A percentile compares a stretch with the other conserved stretches of the same genome.
phyloP scores from a whole-genome alignment of 30 jellyfish, hydroid and myxozoan genomes.

The Sanderia malayensis region DNA sequence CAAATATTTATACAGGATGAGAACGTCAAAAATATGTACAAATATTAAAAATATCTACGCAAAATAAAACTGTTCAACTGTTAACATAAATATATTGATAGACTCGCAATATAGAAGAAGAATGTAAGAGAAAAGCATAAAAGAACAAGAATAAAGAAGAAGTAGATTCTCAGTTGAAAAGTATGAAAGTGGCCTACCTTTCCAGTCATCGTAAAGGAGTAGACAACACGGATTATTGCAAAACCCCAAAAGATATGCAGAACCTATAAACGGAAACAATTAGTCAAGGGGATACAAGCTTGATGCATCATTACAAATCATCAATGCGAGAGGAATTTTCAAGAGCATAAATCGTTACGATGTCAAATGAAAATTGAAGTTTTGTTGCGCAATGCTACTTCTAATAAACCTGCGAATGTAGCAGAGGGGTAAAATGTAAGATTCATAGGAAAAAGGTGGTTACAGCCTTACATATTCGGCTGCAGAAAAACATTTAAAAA shows the following conservation, averaged over 20 bases:
- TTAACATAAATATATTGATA: neutral
- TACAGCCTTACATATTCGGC: too few species aligned
- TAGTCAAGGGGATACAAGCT: too few species aligned
- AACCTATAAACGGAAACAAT: conserved; percentile 17
- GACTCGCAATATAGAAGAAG: neutral
- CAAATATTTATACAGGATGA: too few species aligned
- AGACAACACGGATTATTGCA: conserved; percentile 72
- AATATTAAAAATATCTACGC: too few species aligned
- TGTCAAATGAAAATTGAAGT: neutral
- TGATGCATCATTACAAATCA: too few species aligned
- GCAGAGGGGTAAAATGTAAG: neutral
- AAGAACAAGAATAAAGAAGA: too few species aligned
- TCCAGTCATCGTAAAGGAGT: conserved; percentile 77
- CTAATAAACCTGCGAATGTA: neutral
- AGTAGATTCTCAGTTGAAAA: too few species aligned
- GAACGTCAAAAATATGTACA: too few species aligned
- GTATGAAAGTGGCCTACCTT: conserved; percentile 52
- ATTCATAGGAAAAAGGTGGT: neutral
- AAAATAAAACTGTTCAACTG: neutral
- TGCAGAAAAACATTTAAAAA: neutral
- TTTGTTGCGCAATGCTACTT: neutral
- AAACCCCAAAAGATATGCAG: conserved; percentile 89
- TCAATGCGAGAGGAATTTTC: neutral
- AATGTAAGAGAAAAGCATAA: neutral
- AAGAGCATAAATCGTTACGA: neutral